Evolutionary conservation across 2,888 invertebrate species (phyloP).

Genomic region (Conchocele bisecta): DNA sequence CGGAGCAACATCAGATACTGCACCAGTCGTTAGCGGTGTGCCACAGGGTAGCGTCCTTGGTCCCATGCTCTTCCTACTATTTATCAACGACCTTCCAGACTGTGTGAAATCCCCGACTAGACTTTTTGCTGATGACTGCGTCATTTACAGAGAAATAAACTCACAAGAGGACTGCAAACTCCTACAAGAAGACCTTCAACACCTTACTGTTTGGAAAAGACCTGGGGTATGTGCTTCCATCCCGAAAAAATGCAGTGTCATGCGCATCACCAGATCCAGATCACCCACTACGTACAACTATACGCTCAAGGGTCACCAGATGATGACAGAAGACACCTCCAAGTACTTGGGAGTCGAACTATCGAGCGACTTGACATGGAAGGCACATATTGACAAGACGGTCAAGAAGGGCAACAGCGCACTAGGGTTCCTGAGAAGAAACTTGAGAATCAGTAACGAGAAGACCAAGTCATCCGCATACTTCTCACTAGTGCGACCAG

Average conservation of each 20-base stretch:
- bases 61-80: background rate
- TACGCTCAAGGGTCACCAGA: slow-evolving; percentile 1
- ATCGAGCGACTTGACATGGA: too few species aligned
- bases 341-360: too few species aligned
- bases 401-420: too few species aligned
- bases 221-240: slow-evolving; percentile 12
- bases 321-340: too few species aligned
- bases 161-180: background rate
- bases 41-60: slow-evolving; percentile 7
- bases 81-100: slow-evolving; percentile 2
- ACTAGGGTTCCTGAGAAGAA: too few species aligned
- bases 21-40: slow-evolving; percentile 3
- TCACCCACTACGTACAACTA: background rate
- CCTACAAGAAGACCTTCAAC: slow-evolving; percentile 1
- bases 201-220: slow-evolving; percentile 1
- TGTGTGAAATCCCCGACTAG: slow-evolving; percentile 1
- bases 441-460: too few species aligned
- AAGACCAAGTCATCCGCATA: too few species aligned
- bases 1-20: background rate
- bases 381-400: too few species aligned
- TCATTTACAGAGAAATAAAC: background rate
- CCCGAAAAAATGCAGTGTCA: slow-evolving; percentile 1
- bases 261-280: background rate
- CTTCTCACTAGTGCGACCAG: too few species aligned
- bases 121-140: slow-evolving; percentile 11